Evolutionary conservation across 2,797 vertebrate species (phyloP).

Genomic region (Poecile montanus): DNA sequence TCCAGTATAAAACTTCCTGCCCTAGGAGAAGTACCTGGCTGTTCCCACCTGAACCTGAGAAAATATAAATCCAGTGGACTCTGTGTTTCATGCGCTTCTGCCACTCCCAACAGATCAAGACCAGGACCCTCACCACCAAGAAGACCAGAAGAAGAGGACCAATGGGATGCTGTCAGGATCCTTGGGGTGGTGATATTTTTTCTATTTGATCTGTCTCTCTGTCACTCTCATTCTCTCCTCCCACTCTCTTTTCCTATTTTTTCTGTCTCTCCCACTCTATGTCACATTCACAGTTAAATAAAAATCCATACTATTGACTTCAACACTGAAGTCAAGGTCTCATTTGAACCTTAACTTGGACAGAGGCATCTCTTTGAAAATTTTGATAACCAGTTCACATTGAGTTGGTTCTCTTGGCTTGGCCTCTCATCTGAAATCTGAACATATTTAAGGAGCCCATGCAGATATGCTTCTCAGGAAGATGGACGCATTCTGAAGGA

Average conservation of each 20-base stretch:
- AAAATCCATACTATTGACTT: background rate
- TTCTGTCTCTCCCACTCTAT: background rate
- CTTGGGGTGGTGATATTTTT: background rate
- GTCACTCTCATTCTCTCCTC: background rate
- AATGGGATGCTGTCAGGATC: background rate
- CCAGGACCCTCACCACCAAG: background rate
- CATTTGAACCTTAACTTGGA: background rate
- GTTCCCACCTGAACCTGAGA: background rate
- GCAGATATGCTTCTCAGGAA: background rate
- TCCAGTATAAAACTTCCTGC: background rate
- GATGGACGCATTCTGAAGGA: background rate
- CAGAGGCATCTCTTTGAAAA: background rate
- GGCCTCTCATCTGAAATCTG: background rate
- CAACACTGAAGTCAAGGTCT: background rate
- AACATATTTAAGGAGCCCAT: background rate
- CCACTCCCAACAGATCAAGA: rapidly evolving
- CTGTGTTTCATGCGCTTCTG: background rate
- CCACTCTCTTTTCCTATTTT: background rate
- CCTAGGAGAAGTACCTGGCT: background rate
- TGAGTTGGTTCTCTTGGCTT: background rate
- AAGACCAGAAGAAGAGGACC: background rate
- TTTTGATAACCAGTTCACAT: background rate
- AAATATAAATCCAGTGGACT: background rate
- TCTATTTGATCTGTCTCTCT: background rate
- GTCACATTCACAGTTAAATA: background rate